Percentiles rank a stretch among this genome's conserved stretches.
Evolutionary conservation across 2,113 vertebrate genomes (phyloP).

Genomic region (Hippoglossus stenolepis): DNA sequence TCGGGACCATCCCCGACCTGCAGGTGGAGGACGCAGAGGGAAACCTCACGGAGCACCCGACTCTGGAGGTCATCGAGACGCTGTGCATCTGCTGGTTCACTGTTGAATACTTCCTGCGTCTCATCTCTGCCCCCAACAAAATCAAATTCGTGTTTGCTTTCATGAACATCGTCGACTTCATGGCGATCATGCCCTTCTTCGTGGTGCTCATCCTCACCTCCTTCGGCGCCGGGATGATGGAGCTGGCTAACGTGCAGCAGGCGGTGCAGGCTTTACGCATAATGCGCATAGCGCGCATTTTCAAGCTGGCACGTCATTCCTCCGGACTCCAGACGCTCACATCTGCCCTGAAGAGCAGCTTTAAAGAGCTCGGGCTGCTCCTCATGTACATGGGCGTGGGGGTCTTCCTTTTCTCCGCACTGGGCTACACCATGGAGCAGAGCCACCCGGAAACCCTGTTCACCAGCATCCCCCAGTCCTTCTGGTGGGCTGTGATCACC

Average conservation of each 20-base stretch:
- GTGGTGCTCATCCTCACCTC: slow-evolving; percentile 91
- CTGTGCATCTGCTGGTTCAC: slow-evolving; percentile 98
- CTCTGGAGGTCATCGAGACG: slow-evolving; percentile 93
- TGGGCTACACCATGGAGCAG: slow-evolving; percentile 98
- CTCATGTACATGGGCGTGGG: slow-evolving; percentile 98
- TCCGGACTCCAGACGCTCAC: slow-evolving; percentile 96
- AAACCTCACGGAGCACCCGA: slow-evolving; percentile 89
- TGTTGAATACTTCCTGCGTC: slow-evolving; percentile 90
- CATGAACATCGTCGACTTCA: slow-evolving; percentile 96
- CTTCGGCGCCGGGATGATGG: slow-evolving; percentile 91
- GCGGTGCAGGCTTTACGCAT: slow-evolving; percentile 95
- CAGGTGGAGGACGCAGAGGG: slow-evolving; percentile 90
- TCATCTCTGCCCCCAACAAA: slow-evolving; percentile 91
- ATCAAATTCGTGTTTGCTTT: slow-evolving; percentile 90
- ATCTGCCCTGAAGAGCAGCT: slow-evolving; percentile 94
- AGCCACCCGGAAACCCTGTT: slow-evolving; percentile 96
- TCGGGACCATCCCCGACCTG: slow-evolving; percentile 95
- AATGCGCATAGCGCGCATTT: slow-evolving; percentile 95
- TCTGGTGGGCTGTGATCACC: slow-evolving; percentile 99
- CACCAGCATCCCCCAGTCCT: slow-evolving; percentile 98
- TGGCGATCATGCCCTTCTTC: slow-evolving; percentile 96
- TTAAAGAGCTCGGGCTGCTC: slow-evolving; percentile 94
- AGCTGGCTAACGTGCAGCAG: slow-evolving; percentile 95
- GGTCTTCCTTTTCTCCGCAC: slow-evolving; percentile 96
- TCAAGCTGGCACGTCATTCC: slow-evolving; percentile 97